Base-by-base conservation (phyloP, 2,113 vertebrate genomes). In the Charadrius vociferus region DNA sequence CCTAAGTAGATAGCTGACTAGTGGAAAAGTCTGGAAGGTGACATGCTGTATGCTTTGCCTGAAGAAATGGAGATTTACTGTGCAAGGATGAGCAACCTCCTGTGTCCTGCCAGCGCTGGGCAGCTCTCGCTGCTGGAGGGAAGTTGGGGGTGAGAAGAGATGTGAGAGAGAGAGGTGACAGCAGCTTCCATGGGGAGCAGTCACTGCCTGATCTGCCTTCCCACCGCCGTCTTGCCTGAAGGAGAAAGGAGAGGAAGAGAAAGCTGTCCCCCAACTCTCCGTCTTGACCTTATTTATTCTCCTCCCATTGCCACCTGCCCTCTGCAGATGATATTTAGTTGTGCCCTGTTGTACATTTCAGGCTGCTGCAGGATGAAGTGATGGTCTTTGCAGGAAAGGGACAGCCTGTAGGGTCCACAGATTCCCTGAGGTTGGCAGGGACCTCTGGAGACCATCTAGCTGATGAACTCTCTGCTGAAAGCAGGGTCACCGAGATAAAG, bases 1-100 rank as follows among this genome's bases (percentile, higher is more conserved):
- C 62, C 56, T 29, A 22, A 66, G 67, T 50, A 52, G 82, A 62
- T 26, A 80, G 90, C 78, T 92, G 95, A 90, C 56, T 71, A 26
- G 78, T 80, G 81, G 81, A 75, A 34, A 89, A 96, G 95, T 53
- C 81, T 66, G 2, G 3, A 83, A 86, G 81, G 81, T 86, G 92
- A 83, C 58, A 47, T 61, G 81, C 67, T 83, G 41, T 67, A 17
- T 49, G 70, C 65, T 89, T 73, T 86, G 55, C 71, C 85, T 89
- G 66, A 34, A 82, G 88, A 82, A 68, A n/a, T 24, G 62, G 56
- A 80, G 77, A 92, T 83, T 66, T 71, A 52, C 50, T 71, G 72
- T 59, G 61, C 61, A 56, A 83, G 56, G 77, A 55, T 59, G 56
- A 70, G 23, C 36, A 66, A 56, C 56, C 67, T 79, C 29, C 71